Evolutionary conservation across 2,113 vertebrate species (phyloP).

Genomic region (Scartelaos histophorus): DNA sequence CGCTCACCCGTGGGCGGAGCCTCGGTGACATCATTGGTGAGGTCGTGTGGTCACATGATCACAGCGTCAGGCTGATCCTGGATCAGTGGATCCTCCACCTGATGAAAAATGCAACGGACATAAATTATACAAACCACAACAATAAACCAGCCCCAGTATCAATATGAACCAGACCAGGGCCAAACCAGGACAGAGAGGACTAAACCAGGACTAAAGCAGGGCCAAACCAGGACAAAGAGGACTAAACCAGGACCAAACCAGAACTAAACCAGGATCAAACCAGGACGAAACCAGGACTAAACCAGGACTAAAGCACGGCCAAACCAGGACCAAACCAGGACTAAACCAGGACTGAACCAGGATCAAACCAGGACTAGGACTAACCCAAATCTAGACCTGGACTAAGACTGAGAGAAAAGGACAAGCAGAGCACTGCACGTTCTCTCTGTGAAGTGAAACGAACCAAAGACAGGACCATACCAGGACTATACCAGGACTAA

Average conservation of each 20-base stretch:
- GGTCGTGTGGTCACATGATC: background rate
- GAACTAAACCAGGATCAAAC: background rate
- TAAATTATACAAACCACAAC: conserved; percentile 68
- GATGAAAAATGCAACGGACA: conserved; percentile 60
- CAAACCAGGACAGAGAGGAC: background rate
- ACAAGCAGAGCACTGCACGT: too few relatives aligned
- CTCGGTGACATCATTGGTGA: background rate
- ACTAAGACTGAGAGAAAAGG: too few relatives aligned
- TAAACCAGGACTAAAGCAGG: background rate
- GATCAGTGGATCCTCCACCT: conserved; percentile 12
- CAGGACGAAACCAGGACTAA: background rate
- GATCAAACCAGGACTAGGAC: too few relatives aligned
- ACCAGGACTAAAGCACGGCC: background rate
- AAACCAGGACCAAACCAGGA: too few relatives aligned
- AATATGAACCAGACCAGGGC: conserved; percentile 67
- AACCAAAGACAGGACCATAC: background rate
- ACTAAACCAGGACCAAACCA: background rate
- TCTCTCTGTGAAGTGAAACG: too few relatives aligned
- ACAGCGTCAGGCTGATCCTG: background rate
- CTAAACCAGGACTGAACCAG: too few relatives aligned
- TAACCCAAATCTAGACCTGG: too few relatives aligned
- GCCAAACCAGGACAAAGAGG: background rate
- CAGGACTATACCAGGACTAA: too few relatives aligned
- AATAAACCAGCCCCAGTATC: conserved; percentile 58
- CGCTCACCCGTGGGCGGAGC: background rate